Base-by-base conservation (phyloP, 2,113 vertebrate genomes). In the Lontra canadensis region DNA sequence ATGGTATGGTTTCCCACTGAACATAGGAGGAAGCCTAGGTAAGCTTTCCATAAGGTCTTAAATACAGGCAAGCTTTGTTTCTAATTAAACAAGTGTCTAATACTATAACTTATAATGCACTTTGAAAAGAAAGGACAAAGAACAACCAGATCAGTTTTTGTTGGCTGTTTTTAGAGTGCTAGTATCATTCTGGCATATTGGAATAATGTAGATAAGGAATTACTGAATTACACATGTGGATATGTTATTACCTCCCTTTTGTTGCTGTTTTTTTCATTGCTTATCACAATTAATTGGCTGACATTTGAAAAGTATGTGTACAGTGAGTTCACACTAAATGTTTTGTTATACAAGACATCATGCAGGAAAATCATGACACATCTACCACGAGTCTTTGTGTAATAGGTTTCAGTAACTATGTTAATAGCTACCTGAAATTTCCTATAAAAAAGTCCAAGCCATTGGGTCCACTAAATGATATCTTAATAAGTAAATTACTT, bases 101-200 rank as follows among this genome's bases (percentile, higher is more conserved):
- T 93, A 88, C 95, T 97, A 11, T 96, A 61, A 97, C 96, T 97
- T 98, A 94, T 88, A 76, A 61, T 87, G 69, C 42, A 81, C 65
- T 96, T 34, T 93, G 79, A 82, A 79, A 88, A 85, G 34, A 93
- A 96, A 95, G 92, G 85, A 55, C 59, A 90, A 61, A 88, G 84
- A 92, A 14, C 63, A 94, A 65, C 80, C 90, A 84, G 42, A 82
- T 36, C 76, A 88, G 39, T 90, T 95, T 93, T 57, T 71, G 31
- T 88, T 94, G 79, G 74, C 42, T 39, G 14, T 90, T 92, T 96
- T 93, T 96, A 55, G 39, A 67, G 57, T 94, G 44, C 73, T 63
- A 29, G 21, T 92, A 78, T 90, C 61, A 87, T 96, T 81, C 76
- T 97, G 81, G 81, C 65, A 94, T 95, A 78, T n/a, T 92, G 88